Base-by-base conservation (phyloP, 1,140 invertebrate genomes). In the Cotesia typhae region DNA sequence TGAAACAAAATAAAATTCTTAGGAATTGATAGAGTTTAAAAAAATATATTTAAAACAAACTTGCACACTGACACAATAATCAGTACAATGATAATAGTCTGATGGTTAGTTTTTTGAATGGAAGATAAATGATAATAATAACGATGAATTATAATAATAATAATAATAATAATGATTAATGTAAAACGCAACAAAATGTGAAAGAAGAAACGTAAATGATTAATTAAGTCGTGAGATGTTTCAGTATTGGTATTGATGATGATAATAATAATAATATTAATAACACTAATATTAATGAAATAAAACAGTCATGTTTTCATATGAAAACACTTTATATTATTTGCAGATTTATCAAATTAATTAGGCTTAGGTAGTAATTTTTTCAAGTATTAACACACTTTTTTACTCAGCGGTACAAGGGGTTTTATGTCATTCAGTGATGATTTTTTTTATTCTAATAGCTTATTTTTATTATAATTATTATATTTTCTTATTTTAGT, bases 301-400 rank as follows among this genome's bases (percentile, higher is more conserved):
- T 9, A 7, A 9, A 9, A 47, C 41, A 47, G 41, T 47, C 41
- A 47, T 47, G 41, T 47, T 47, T 47, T 47, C 41, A 47, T 47
- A 47, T 12, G 53, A 55, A 55, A 55, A 17, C 53, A 14, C 53
- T n/a, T 55, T n/a, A 17, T 17, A n/a, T 55, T 6, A 47, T 10
- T 6, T 47, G 41, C 41, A 47, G 41, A 47, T 83, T 81, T 84
- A 82, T 78, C 80, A 83, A 83, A 81, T 82, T 74, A 79, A 71
- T 57, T 70, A 74, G 79, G 80, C 67, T 75, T 77, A 66, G 75
- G 65, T 81, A 76, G 82, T 79, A 79, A 80, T 80, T 47, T 47
- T 10, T 47, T 77, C 75, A 77, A 83, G 81, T 84, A 84, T 83
- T 83, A 83, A 75, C 75, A 81, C 75, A 81, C 10, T 79, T 80